Conservation (phyloP, 2,888 invertebrate genomes). For the Trissoscelio sp. region DNA sequence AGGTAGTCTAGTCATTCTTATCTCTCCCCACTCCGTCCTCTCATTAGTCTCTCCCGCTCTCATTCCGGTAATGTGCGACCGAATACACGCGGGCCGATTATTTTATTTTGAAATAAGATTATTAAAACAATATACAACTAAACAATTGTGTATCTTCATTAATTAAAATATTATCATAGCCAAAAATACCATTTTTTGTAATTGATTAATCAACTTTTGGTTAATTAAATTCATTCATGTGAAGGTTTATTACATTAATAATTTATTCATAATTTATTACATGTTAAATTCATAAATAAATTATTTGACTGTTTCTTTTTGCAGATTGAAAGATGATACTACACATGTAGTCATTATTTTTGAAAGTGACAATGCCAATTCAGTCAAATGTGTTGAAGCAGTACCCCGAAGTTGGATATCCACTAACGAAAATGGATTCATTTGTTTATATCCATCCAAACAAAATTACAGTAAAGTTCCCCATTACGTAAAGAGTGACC, state of each 20-base stretch:
- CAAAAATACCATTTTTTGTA: neutral
- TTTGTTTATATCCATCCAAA: neutral
- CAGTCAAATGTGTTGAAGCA: neutral
- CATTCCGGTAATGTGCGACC: no score
- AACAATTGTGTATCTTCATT: neutral
- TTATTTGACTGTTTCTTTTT: neutral
- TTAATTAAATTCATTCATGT: neutral
- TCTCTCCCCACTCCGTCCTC: no score
- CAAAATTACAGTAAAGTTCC: constrained; percentile 7
- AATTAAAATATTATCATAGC: no score
- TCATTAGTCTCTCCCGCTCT: no score
- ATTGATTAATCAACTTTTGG: neutral
- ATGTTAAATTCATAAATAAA: neutral
- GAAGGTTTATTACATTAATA: neutral
- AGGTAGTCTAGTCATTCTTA: no score
- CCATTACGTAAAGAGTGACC: constrained; percentile 2
- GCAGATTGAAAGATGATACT: constrained; percentile 1
- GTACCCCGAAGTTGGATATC: constrained; percentile 12
- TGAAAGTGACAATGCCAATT: neutral
- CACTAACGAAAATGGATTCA: neutral
- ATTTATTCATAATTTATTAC: neutral
- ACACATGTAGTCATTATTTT: neutral
- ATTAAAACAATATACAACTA: no score
- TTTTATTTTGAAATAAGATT: no score
- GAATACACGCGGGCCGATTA: no score